Conservation (phyloP, 2,888 invertebrate species). For the Ormyrus pomaceus region DNA sequence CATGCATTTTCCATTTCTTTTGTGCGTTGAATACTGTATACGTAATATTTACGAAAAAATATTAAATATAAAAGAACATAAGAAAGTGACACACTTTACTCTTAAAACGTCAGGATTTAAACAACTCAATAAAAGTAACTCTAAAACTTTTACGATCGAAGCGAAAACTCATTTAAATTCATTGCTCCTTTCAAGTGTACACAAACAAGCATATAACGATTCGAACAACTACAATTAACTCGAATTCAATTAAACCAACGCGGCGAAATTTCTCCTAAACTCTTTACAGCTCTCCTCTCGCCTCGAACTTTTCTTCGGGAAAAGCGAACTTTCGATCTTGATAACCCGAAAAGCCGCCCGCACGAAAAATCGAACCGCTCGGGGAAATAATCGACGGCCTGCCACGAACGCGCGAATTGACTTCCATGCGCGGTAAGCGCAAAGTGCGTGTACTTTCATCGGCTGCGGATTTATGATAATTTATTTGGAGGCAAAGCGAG, state of each 20-base stretch:
- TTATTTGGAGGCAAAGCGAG: background rate
- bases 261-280: conserved; percentile 22
- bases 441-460: background rate
- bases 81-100: no score
- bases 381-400: conserved; percentile 5
- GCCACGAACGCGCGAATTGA: background rate
- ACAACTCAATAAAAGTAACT: background rate
- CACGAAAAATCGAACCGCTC: background rate
- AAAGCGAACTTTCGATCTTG: conserved; percentile 41
- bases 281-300: no score
- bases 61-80: no score
- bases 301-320: background rate
- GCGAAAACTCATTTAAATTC: background rate
- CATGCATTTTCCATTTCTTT: no score
- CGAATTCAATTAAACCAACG: conserved; percentile 4
- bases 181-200: background rate
- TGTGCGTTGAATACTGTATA: no score
- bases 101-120: background rate
- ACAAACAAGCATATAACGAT: background rate
- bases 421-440: background rate
- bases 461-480: background rate
- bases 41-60: no score
- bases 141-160: background rate
- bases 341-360: background rate
- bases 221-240: background rate